phyloP scores from a whole-genome alignment of 2,888 invertebrate genomes.

The Scaptomyza reducta region DNA sequence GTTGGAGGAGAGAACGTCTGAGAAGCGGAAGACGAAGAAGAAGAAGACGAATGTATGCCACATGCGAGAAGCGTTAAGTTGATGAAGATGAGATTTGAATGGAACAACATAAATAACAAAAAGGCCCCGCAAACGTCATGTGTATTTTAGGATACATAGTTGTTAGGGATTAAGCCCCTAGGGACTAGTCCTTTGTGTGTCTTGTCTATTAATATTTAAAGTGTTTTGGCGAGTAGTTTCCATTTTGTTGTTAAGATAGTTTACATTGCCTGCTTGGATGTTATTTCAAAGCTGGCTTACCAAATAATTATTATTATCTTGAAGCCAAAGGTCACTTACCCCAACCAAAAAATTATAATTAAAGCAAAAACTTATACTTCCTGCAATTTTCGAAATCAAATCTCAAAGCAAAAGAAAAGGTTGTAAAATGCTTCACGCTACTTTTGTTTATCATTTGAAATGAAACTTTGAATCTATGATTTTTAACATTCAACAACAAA shows the following conservation, averaged over 20 bases:
- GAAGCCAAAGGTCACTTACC: background rate
- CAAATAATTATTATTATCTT: background rate
- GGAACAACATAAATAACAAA: constrained; percentile 4
- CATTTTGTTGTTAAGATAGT: background rate
- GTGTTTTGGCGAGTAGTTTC: background rate
- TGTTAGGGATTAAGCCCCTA: background rate
- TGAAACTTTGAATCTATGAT: background rate
- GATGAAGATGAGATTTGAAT: constrained; percentile 28
- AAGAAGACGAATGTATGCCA: constrained; percentile 44
- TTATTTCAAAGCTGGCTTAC: background rate
- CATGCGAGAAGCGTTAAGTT: constrained; percentile 22
- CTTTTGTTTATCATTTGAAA: background rate
- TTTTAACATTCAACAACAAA: background rate
- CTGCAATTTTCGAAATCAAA: background rate
- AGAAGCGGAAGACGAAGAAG: constrained; percentile 3
- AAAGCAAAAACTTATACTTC: no score
- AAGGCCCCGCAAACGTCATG: constrained; percentile 39
- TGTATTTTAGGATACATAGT: background rate
- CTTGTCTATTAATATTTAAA: background rate
- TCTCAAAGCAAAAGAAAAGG: background rate
- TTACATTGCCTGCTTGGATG: background rate
- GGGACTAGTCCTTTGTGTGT: constrained; percentile 3
- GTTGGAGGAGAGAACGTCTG: background rate
- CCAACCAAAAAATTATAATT: background rate
- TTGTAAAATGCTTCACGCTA: background rate